These are phyloP conservation scores for Cephus sareptanus DNA, from an alignment of 2,888 invertebrate species.

Conservation along the genomic window DNA sequence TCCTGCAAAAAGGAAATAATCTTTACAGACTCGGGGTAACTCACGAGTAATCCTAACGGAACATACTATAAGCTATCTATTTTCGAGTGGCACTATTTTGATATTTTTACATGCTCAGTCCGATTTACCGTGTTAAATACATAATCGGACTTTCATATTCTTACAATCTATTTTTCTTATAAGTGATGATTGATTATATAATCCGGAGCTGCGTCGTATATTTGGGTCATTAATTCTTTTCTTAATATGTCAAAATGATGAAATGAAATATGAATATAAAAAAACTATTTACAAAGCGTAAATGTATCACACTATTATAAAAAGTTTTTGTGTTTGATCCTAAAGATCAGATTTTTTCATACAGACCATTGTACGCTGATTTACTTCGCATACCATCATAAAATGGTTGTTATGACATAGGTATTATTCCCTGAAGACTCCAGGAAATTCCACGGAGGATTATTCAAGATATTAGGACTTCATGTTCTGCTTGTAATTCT, in stretches of 20 bases:
- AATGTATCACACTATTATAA: neutral
- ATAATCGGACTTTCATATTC: neutral
- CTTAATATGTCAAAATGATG: neutral
- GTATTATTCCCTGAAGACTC: neutral
- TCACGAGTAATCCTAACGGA: conserved; percentile 22
- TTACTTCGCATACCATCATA: conserved; percentile 1
- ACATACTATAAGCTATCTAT: neutral
- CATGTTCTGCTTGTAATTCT: neutral
- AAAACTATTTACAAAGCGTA: neutral
- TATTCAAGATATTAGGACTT: neutral
- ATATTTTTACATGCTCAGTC: neutral
- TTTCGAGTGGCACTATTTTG: too few species aligned
- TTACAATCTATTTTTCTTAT: neutral
- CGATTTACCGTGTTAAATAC: neutral
- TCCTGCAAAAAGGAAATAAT: conserved; percentile 57
- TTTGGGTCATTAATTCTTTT: neutral
- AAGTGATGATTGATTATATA: neutral
- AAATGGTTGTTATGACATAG: neutral
- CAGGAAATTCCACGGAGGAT: neutral
- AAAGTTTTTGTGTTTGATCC: neutral
- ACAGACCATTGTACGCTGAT: conserved; percentile 23
- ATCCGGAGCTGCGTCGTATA: neutral
- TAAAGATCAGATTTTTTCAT: conserved; percentile 12
- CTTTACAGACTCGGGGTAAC: conserved; percentile 51
- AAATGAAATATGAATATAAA: neutral